A percentile compares a stretch with the other conserved stretches of the same genome.
phyloP scores from a whole-genome alignment of 2,113 vertebrate species.

The Notarius lentiginosus region DNA sequence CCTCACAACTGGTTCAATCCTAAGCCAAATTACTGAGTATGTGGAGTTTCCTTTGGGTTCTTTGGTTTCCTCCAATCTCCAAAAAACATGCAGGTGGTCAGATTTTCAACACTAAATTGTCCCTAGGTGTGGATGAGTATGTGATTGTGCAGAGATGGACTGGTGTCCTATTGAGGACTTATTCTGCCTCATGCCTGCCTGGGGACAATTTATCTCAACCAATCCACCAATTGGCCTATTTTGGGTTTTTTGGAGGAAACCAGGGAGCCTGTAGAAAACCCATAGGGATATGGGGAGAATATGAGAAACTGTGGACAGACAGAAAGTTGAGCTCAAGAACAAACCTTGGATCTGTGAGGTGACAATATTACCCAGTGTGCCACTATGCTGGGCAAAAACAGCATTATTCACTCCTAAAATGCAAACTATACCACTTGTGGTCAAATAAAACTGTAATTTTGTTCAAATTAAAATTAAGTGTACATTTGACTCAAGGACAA shows the following conservation, averaged over 20 bases:
- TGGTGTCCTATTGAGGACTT: neutral
- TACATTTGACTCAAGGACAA: neutral
- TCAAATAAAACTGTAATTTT: neutral
- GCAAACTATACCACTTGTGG: neutral
- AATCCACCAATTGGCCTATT: neutral
- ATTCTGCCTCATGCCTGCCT: neutral
- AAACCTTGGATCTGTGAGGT: neutral
- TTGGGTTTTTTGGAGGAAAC: neutral
- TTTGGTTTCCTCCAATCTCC: neutral
- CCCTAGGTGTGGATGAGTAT: neutral
- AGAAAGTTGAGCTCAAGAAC: neutral
- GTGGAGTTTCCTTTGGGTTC: neutral
- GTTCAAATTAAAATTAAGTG: neutral
- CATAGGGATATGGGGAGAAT: neutral
- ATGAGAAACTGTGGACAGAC: neutral
- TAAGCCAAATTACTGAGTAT: neutral
- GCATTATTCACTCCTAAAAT: neutral
- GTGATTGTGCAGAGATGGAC: neutral
- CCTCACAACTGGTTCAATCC: neutral
- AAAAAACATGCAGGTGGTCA: neutral
- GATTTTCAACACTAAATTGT: neutral
- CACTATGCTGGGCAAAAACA: neutral
- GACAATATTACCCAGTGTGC: neutral
- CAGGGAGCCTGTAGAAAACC: neutral
- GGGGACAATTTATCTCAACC: neutral